Conservation (phyloP, 2,797 vertebrate species). For the Sphaeramia orbicularis region DNA sequence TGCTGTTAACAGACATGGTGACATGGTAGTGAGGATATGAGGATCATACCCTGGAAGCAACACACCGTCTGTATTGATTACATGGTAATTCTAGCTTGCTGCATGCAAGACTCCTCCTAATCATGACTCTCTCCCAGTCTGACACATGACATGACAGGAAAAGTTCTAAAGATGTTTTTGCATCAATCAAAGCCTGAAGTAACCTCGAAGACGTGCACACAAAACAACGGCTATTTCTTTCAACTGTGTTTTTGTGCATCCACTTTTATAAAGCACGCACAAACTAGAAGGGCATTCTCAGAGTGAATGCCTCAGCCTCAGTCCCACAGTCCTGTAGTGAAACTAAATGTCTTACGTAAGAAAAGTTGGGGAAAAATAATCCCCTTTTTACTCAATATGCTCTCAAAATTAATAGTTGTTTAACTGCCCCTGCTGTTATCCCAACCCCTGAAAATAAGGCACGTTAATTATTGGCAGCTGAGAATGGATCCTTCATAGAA, state of each 20-base stretch:
- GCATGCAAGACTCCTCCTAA: constrained; percentile 35
- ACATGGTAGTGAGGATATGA: constrained; percentile 4
- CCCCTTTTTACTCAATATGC: too few species aligned
- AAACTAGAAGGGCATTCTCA: too few species aligned
- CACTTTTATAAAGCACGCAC: too few species aligned
- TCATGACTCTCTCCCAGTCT: constrained; percentile 31
- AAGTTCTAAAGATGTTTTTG: constrained; percentile 12
- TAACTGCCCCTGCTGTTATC: too few species aligned
- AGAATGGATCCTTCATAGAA: neutral
- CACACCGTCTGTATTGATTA: constrained; percentile 58
- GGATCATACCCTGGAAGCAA: constrained; percentile 19
- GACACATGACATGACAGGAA: constrained; percentile 23
- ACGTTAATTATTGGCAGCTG: neutral
- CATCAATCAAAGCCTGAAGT: constrained; percentile 21
- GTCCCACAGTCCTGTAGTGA: too few species aligned
- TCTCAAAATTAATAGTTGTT: too few species aligned
- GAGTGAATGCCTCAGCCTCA: too few species aligned
- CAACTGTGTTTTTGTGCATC: too few species aligned
- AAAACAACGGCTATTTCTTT: constrained; percentile 10
- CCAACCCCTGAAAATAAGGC: too few species aligned
- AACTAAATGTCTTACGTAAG: too few species aligned
- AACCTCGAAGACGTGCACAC: neutral
- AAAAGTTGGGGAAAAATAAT: too few species aligned
- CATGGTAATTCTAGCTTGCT: constrained; percentile 47
- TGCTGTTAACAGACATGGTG: constrained; percentile 7